Conservation (phyloP, 2,888 invertebrate species). For the Sclerodermus sp. region DNA sequence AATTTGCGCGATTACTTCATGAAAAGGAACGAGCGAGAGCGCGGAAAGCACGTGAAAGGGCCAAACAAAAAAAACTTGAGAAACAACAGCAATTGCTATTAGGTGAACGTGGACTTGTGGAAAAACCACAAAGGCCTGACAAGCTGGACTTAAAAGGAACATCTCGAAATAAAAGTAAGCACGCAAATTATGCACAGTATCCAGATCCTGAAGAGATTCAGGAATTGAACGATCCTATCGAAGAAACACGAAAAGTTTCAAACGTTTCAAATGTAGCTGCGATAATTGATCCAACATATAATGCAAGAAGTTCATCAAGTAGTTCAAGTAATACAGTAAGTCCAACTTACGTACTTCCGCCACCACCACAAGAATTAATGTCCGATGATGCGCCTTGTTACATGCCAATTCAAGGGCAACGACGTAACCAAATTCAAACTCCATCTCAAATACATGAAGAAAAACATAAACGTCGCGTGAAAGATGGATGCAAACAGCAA, state of each 20-base stretch:
- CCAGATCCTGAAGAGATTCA: slow-evolving; percentile 57
- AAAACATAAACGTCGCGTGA: slow-evolving; percentile 62
- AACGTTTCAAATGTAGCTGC: slow-evolving; percentile 68
- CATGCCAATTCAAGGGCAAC: slow-evolving; percentile 78
- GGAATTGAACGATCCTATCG: slow-evolving; percentile 42
- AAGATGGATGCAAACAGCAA: slow-evolving; percentile 69
- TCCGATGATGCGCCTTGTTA: slow-evolving; percentile 67
- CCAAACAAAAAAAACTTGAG: slow-evolving; percentile 56
- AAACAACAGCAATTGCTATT: slow-evolving; percentile 63
- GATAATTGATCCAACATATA: slow-evolving; percentile 70
- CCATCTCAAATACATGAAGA: slow-evolving; percentile 66
- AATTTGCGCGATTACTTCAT: slow-evolving; percentile 75
- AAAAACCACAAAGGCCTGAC: slow-evolving; percentile 50
- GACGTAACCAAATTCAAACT: slow-evolving; percentile 59
- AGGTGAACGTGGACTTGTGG: slow-evolving; percentile 49
- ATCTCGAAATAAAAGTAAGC: slow-evolving; percentile 21
- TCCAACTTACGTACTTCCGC: slow-evolving; percentile 49
- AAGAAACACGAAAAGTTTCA: slow-evolving; percentile 43
- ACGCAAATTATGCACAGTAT: slow-evolving; percentile 29
- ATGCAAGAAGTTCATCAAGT: slow-evolving; percentile 43
- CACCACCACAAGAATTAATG: slow-evolving; percentile 47
- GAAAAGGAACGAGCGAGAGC: slow-evolving; percentile 74
- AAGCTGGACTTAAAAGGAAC: slow-evolving; percentile 44
- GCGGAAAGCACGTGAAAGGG: slow-evolving; percentile 70
- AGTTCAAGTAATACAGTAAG: slow-evolving; percentile 48